Evolutionary conservation across 2,113 vertebrate species (phyloP).

Genomic region (Gobius niger): DNA sequence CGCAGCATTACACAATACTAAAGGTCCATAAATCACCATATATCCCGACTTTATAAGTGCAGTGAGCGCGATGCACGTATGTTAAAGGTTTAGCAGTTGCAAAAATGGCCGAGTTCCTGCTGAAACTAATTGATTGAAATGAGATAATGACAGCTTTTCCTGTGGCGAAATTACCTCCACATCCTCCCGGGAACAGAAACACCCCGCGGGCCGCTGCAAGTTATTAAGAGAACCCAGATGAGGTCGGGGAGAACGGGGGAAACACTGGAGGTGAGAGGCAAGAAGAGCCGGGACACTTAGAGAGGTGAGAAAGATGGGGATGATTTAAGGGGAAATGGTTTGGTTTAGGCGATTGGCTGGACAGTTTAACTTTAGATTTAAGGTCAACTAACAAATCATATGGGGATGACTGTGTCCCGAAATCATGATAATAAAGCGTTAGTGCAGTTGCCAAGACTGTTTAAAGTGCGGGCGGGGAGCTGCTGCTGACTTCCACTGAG

Average conservation of each 20-base stretch:
- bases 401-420: no score
- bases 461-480: no score
- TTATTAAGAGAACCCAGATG: constrained; percentile 25
- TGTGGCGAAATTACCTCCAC: constrained; percentile 56
- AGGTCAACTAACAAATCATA: not conserved
- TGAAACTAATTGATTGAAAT: constrained; percentile 69
- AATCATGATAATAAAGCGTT: no score
- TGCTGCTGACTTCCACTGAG: no score
- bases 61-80: not conserved
- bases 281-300: constrained; percentile 7
- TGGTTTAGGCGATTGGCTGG: not conserved
- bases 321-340: not conserved
- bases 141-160: constrained; percentile 72
- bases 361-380: not conserved
- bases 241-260: constrained; percentile 9
- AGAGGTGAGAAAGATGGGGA: not conserved
- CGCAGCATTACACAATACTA: not conserved
- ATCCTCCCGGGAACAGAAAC: constrained; percentile 58
- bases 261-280: constrained; percentile 2
- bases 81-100: constrained; percentile 21
- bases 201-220: constrained; percentile 40
- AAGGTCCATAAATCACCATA: not conserved
- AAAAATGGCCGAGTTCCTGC: constrained; percentile 49
- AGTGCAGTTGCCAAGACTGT: no score
- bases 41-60: not conserved